A percentile compares a stretch with the other conserved stretches of the same genome.
Conservation (phyloP, 1,140 invertebrate genomes). For the Drosophila jambulina region DNA sequence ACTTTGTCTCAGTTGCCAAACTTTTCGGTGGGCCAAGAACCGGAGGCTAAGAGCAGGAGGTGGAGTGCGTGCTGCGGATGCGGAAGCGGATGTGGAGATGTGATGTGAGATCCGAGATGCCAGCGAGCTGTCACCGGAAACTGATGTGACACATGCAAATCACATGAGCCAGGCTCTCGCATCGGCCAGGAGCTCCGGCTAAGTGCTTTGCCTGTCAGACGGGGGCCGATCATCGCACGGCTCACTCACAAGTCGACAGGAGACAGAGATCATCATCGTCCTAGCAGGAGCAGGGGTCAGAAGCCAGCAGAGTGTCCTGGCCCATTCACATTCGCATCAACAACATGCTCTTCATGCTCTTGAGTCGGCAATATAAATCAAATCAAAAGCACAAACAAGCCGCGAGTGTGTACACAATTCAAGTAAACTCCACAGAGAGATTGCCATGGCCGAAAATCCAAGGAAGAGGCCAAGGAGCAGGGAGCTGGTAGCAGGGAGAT, state of each 20-base stretch:
- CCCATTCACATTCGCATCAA: constrained; percentile 23
- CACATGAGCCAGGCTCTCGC: constrained; percentile 43
- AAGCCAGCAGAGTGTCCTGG: neutral
- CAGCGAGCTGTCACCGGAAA: constrained; percentile 50
- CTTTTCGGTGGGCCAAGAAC: constrained; percentile 12
- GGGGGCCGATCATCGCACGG: constrained; percentile 31
- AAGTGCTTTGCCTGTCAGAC: constrained; percentile 43
- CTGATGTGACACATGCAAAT: constrained; percentile 79
- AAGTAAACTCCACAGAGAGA: constrained; percentile 51
- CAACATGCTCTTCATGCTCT: constrained; percentile 50
- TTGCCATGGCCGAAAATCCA: constrained; percentile 50
- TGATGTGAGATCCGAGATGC: constrained; percentile 13
- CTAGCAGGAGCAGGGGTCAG: neutral
- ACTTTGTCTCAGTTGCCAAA: constrained; percentile 24
- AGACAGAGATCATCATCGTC: constrained; percentile 45
- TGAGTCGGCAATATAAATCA: constrained; percentile 62
- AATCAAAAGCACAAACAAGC: constrained; percentile 65
- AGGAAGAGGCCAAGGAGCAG: neutral
- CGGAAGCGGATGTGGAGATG: neutral
- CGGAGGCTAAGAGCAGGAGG: neutral
- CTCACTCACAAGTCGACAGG: constrained; percentile 15
- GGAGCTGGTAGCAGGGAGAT: neutral
- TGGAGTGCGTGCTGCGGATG: constrained; percentile 2
- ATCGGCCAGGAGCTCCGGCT: constrained; percentile 10
- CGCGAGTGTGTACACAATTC: constrained; percentile 63